Conservation (phyloP, 2,797 vertebrate species). For the Nyctibius grandis region DNA sequence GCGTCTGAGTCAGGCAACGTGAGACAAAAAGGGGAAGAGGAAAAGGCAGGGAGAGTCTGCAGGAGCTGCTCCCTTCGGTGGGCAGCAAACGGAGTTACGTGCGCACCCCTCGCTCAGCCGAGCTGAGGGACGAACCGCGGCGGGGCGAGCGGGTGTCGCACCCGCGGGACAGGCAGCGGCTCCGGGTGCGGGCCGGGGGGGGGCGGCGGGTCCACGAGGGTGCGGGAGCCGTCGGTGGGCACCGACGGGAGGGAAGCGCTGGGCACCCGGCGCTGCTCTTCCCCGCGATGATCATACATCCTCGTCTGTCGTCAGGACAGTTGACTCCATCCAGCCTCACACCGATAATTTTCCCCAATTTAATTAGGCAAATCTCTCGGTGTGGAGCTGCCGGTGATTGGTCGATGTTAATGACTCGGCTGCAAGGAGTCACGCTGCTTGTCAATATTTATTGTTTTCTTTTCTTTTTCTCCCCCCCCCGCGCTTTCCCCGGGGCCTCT, state of each 20-base stretch:
- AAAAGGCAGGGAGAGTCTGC: background rate
- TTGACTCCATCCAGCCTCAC: background rate
- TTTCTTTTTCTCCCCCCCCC: background rate
- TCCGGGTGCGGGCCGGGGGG: background rate
- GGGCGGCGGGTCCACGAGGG: background rate
- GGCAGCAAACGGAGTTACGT: background rate
- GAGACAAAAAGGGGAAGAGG: background rate
- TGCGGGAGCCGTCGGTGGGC: background rate
- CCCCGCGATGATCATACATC: background rate
- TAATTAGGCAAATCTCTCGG: constrained; percentile 48
- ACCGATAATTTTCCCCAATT: constrained; percentile 16
- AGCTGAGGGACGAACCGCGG: background rate
- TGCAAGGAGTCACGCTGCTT: constrained; percentile 3
- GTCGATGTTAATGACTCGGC: constrained; percentile 39
- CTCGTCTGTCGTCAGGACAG: background rate
- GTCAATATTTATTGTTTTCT: constrained; percentile 58
- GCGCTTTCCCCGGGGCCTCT: background rate
- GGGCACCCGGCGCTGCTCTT: background rate
- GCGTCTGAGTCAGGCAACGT: background rate
- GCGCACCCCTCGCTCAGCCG: background rate
- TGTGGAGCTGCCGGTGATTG: constrained; percentile 14
- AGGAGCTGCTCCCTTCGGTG: background rate
- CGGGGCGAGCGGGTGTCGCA: background rate
- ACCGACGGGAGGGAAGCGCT: background rate
- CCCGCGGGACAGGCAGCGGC: background rate